These are phyloP conservation scores for Caenorhabditis virilis DNA, from an alignment of 2,888 invertebrate species.

Conservation along the genomic window DNA sequence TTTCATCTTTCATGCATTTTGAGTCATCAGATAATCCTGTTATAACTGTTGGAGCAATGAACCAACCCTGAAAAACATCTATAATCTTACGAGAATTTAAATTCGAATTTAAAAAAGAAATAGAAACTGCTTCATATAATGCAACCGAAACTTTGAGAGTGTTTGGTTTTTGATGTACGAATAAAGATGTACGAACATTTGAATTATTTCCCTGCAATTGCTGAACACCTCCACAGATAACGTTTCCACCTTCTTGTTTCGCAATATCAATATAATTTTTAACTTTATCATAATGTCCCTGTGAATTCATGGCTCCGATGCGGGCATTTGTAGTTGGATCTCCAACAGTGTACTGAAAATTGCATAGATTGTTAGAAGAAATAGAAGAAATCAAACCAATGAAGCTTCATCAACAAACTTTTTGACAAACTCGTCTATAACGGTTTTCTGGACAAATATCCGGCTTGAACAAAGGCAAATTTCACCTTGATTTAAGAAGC, in stretches of 20 bases:
- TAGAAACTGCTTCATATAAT: too few species aligned
- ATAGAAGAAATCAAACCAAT: constrained; percentile 30
- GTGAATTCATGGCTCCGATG: constrained; percentile 72
- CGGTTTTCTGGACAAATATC: constrained; percentile 72
- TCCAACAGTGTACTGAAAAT: constrained; percentile 52
- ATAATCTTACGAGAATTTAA: too few species aligned
- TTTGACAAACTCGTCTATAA: constrained; percentile 71
- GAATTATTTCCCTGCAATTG: neutral
- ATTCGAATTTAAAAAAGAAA: too few species aligned
- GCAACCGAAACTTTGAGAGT: too few species aligned
- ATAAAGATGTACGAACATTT: too few species aligned
- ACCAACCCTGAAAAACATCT: constrained; percentile 71
- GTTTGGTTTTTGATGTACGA: too few species aligned
- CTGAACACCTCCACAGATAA: constrained; percentile 69
- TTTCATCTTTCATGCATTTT: constrained; percentile 73
- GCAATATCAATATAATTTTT: constrained; percentile 68
- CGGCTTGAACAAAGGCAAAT: constrained; percentile 74
- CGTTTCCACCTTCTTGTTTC: constrained; percentile 69
- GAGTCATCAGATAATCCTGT: constrained; percentile 70
- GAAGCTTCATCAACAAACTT: constrained; percentile 65
- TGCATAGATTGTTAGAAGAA: neutral
- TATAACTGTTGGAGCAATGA: constrained; percentile 72
- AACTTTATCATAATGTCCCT: constrained; percentile 71
- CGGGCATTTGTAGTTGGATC: constrained; percentile 44
- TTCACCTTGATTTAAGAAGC: constrained; percentile 74